Evolutionary conservation across 2,888 invertebrate genomes (phyloP), one percentile per base, ranked within the genome.

Genomic region (Caenorhabditis macrosperma): DNA sequence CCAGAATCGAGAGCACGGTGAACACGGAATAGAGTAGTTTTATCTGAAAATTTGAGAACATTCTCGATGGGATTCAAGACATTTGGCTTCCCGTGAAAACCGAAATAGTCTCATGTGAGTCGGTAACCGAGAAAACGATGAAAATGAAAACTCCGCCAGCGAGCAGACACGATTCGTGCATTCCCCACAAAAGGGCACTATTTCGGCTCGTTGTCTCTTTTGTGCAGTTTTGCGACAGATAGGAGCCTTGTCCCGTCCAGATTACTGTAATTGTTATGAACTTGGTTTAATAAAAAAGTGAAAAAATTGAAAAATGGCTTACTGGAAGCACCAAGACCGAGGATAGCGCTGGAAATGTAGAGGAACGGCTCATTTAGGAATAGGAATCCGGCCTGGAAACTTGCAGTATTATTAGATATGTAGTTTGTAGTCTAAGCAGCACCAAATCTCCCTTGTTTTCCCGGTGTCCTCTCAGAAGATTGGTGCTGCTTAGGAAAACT

Each of bases 91-190:
- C 81, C 1, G 87, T 85, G 17, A 41, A 22, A 38, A 72, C 33
- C 1, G 82, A 44, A 2, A 87, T 87, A 17, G 63, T 55, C 46
- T 85, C 84, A 1, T 82, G 71, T 5, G 84, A 76, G 30, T 71
- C 61, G 6, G 78, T 64, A 2, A 69, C 24, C 20, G 78, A 94
- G 92, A 99, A 96, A 91, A 94, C 94, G 91, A 95, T 95, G 92
- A 94, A 97, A 24, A 97, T 96, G 92, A 97, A 97, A 38, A 96
- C 92, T 91, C 98, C 98, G 64, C 98, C 98, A 91, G 95, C 94
- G 91, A 97, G 94, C 92, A 97, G 94, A 90, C 97, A 83, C 26
- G 69, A 66, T 61, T 83, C 68, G 9, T 71, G 71, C 26, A 83
- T 66, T 20, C 57, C 74, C 83, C 83, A 83, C 15, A 83, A 26